A percentile compares a stretch with the other conserved stretches of the same genome.
phyloP scores from a whole-genome alignment of 1,140 invertebrate species.

The Atta cephalotes region DNA sequence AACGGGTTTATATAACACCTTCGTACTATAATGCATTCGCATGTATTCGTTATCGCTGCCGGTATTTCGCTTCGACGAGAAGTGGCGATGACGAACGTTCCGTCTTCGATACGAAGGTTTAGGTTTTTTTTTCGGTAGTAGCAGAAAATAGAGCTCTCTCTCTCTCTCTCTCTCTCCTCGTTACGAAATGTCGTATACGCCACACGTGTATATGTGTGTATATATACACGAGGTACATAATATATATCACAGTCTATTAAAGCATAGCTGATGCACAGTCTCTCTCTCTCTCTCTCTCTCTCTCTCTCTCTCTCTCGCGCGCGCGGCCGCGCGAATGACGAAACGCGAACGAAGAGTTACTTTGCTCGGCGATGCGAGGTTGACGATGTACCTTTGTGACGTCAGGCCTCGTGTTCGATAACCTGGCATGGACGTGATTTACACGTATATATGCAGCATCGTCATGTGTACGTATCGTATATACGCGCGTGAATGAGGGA shows the following conservation, averaged over 20 bases:
- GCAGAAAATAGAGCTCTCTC: slow-evolving; percentile 43
- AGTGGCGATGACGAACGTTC: background rate
- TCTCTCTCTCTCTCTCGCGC: slow-evolving; percentile 46
- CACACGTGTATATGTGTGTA: background rate
- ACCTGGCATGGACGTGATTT: slow-evolving; percentile 77
- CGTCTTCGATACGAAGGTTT: background rate
- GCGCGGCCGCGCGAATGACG: slow-evolving; percentile 74
- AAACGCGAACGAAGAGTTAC: slow-evolving; percentile 78
- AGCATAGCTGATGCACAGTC: slow-evolving; percentile 24
- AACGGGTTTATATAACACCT: background rate
- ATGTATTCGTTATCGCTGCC: background rate
- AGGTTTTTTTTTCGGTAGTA: slow-evolving; percentile 31
- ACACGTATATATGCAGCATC: slow-evolving; percentile 39
- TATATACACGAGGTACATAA: slow-evolving; percentile 19
- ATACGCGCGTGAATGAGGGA: slow-evolving; percentile 57
- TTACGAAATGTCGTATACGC: slow-evolving; percentile 44
- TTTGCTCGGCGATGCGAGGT: slow-evolving; percentile 83
- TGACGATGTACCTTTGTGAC: slow-evolving; percentile 83
- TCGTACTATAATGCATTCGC: background rate
- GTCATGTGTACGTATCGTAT: slow-evolving; percentile 35
- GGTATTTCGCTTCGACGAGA: slow-evolving; percentile 1
- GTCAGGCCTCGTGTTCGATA: slow-evolving; percentile 84
- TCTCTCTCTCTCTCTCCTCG: slow-evolving; percentile 10
- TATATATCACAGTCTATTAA: slow-evolving; percentile 54
- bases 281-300: slow-evolving; percentile 35